Evolutionary conservation across 2,113 vertebrate genomes (phyloP).

Genomic region (Picathartes gymnocephalus): DNA sequence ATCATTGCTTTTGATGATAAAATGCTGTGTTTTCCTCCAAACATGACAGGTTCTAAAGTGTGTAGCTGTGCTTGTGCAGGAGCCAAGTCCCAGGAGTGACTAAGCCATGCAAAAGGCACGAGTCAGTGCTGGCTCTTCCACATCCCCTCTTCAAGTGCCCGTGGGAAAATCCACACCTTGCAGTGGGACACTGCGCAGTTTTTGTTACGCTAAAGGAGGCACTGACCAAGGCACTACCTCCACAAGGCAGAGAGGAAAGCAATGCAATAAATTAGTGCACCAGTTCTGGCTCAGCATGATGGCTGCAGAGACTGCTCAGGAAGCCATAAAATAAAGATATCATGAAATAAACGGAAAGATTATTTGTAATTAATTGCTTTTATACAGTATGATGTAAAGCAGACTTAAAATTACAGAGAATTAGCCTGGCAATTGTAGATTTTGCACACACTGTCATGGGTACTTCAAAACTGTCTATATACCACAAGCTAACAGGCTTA

Average conservation of each 20-base stretch:
- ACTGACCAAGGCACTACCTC: not conserved
- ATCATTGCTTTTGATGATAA: not conserved
- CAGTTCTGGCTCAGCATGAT: not conserved
- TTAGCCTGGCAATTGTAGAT: not conserved
- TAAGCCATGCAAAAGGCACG: not conserved
- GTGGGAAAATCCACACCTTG: not conserved
- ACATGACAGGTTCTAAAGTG: not conserved
- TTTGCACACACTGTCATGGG: not conserved
- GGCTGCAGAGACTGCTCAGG: not conserved
- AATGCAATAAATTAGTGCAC: not conserved
- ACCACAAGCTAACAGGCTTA: conserved; percentile 17
- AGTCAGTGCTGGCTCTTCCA: not conserved
- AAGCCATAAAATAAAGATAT: not conserved
- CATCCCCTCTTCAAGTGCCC: not conserved
- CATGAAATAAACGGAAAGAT: not conserved
- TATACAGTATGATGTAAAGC: not conserved
- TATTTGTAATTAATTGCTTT: conserved; percentile 18
- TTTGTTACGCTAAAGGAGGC: not conserved
- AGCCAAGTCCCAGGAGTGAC: not conserved
- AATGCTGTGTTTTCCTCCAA: not conserved
- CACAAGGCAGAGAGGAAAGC: not conserved
- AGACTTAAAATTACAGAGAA: not conserved
- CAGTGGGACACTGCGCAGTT: not conserved
- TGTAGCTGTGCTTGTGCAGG: not conserved
- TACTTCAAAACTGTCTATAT: conserved; percentile 6